Base-by-base conservation (phyloP, 53 echinoderm and acorn worm genomes). In the Mesocentrotus franciscanus region DNA sequence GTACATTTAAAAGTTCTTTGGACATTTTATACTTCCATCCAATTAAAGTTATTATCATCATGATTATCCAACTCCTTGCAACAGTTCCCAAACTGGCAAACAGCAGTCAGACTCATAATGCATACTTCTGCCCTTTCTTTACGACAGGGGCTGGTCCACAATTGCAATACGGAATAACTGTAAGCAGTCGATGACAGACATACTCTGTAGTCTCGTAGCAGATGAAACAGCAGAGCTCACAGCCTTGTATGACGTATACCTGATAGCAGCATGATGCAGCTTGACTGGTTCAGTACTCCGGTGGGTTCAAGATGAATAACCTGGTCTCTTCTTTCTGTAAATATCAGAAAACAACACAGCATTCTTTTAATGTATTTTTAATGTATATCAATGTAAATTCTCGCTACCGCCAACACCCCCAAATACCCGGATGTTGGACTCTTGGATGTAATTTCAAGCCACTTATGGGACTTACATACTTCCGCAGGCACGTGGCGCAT, bases 241-340 rank as follows among this genome's bases (percentile, higher is more conserved):
- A 32, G 76, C 81, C 81, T 81, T 81, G 81, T 18, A 81, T 81
- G 81, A 81, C 18, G 42, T 81, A 78, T 16, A 8, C 42, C 8
- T 17, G 81, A 39, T 17, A 39, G 39, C 16, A 79, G 35, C n/a
- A 79, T 74, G 74, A 74, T 74, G 81, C 36, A 18, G 18, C 81
- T 20, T 42, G 39, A 81, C 22, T 81, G 42, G 17, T 17, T 97
- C 96, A 98, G 93, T 94, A 98, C 78, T 97, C 97, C 22, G 96
- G 98, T 90, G 98, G 97, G 92, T 98, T 97, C 55, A 98, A 81
- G 79, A 98, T 97, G 92, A 98, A 98, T 56, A 98, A 89, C 12
- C 97, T 96, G 4, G 97, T 97, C 81, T 98, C 98, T 87, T 98
- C 98, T 95, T 96, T 98, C 98, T 98, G 96, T 76, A 61, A 14